Conservation (phyloP, 2,888 invertebrate species). For the Ichneumon xanthorius region DNA sequence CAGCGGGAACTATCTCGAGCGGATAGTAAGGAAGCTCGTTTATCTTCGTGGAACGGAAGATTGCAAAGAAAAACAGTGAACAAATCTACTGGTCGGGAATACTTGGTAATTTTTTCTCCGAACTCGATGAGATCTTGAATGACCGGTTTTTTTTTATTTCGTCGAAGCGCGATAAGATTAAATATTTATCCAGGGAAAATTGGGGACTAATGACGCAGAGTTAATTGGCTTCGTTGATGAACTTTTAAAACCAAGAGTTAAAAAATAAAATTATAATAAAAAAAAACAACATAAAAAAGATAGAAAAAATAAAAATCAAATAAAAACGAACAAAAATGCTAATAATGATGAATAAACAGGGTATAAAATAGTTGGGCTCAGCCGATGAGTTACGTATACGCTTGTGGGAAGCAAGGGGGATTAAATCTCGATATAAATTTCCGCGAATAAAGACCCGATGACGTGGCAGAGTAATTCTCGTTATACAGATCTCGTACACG, state of each 20-base stretch:
- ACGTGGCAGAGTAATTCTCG: constrained; percentile 51
- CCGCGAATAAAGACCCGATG: constrained; percentile 38
- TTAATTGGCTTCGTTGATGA: not conserved
- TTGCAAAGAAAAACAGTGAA: not conserved
- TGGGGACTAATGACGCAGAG: not conserved
- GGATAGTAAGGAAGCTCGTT: constrained; percentile 4
- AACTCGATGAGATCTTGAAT: not conserved
- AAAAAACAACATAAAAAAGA: too few relatives aligned
- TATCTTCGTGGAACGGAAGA: not conserved
- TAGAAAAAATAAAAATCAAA: not conserved
- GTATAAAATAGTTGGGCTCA: not conserved
- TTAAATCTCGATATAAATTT: constrained; percentile 22
- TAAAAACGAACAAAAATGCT: not conserved
- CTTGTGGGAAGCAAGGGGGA: constrained; percentile 3
- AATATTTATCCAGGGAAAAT: not conserved
- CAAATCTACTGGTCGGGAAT: constrained; percentile 8
- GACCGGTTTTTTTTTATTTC: not conserved
- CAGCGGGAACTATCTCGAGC: not conserved
- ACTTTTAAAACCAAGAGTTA: too few relatives aligned
- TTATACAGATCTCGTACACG: constrained; percentile 32
- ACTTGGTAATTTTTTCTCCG: not conserved
- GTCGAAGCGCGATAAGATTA: constrained; percentile 2
- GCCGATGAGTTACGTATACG: constrained; percentile 8
- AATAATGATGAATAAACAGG: not conserved
- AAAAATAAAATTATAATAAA: too few relatives aligned